phyloP scores from a whole-genome alignment of 2,888 invertebrate species.

The Epinotia bilunana region DNA sequence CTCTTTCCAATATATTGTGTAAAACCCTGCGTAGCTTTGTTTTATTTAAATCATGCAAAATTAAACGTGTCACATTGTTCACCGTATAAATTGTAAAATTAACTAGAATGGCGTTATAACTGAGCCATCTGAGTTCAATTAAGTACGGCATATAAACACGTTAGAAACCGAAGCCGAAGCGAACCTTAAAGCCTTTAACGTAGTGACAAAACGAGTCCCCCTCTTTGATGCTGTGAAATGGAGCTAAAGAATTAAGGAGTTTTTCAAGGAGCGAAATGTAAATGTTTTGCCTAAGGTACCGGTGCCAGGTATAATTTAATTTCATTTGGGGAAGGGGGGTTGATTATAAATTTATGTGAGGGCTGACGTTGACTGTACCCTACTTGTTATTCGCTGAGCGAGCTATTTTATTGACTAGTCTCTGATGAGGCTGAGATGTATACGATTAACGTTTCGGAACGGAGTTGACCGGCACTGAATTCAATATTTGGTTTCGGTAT shows the following conservation, averaged over 20 bases:
- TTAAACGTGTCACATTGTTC: constrained; percentile 36
- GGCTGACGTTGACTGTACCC: constrained; percentile 65
- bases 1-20: constrained; percentile 10
- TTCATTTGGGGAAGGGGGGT: constrained; percentile 74
- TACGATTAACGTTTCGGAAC: constrained; percentile 54
- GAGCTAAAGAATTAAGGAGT: constrained; percentile 64
- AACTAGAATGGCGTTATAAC: constrained; percentile 49
- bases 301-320: constrained; percentile 79
- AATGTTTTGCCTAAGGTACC: constrained; percentile 76
- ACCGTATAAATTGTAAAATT: constrained; percentile 50
- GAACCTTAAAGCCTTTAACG: constrained; percentile 51
- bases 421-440: constrained; percentile 69
- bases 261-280: constrained; percentile 71
- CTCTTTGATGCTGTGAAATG: constrained; percentile 61
- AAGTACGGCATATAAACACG: constrained; percentile 56
- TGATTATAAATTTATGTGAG: constrained; percentile 81
- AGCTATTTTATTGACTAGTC: constrained; percentile 70
- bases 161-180: constrained; percentile 51
- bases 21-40: constrained; percentile 6
- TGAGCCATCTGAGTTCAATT: constrained; percentile 55
- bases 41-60: constrained; percentile 26
- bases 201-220: constrained; percentile 60
- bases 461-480: constrained; percentile 35
- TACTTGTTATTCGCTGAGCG: constrained; percentile 75
- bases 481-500: constrained; percentile 39